Evolutionary conservation across 2,113 vertebrate species (phyloP), one percentile per base, ranked within the genome.

Genomic region (Petroica traversi): DNA sequence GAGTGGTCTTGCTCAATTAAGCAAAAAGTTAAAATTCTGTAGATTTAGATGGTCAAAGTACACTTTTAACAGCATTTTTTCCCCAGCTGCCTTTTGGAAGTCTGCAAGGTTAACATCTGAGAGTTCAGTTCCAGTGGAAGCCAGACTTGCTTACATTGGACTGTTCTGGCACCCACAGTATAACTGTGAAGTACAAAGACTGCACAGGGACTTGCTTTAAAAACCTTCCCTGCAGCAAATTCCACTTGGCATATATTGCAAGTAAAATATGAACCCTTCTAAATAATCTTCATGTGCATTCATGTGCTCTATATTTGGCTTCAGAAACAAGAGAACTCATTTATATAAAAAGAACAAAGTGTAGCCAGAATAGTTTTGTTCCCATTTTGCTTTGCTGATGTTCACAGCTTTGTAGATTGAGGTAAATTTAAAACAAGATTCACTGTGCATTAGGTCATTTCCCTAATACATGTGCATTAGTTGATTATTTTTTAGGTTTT

Each of bases 251-350:
- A 38, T 73, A 19, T 68, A 51, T 19, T 73, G 28, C 38, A 48
- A 93, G 67, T 90, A 93, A 92, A 89, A 80, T 83, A 88, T 62
- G 67, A 94, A 26, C 69, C 34, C 41, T 85, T 92, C 62, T 85
- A 85, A 86, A 64, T 89, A 76, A 87, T 88, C 58, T 82, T 82
- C 40, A 85, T n/a, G 45, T 73, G 22, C 4, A 1, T 92, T 89
- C 36, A 29, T 82, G 54, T 89, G 54, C 8, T 91, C 73, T 94
- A 19, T 82, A 72, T 93, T 95, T 95, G 66, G 62, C 74, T 51
- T 87, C 71, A 64, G 94, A 90, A 92, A 76, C 45, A 82, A 71
- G 81, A 52, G 26, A 84, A 76, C 49, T 85, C 68, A 14, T 59
- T 90, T 90, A 43, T 87, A 57, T 52, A 79, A 61, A 87, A 84